These are phyloP conservation scores for Prietella phreatophila DNA, from an alignment of 2,113 vertebrate species.

Conservation along the genomic window DNA sequence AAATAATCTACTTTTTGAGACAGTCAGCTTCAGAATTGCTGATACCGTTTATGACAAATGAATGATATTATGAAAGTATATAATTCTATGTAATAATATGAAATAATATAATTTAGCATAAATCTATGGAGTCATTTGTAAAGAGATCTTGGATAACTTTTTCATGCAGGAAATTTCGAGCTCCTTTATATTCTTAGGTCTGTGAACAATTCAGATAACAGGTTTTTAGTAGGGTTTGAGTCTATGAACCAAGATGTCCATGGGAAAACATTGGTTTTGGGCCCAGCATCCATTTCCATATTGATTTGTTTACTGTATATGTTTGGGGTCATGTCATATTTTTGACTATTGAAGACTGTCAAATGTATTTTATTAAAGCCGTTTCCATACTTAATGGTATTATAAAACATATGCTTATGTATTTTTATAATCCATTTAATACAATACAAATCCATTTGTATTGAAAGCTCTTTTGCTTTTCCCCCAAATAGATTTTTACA, in stretches of 20 bases:
- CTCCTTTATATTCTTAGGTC: not conserved
- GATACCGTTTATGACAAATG: not conserved
- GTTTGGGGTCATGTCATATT: too few species aligned
- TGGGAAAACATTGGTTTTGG: not conserved
- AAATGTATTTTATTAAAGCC: not conserved
- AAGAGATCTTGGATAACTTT: not conserved
- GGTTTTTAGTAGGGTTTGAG: not conserved
- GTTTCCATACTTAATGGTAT: not conserved
- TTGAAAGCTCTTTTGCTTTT: not conserved
- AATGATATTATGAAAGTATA: too few species aligned
- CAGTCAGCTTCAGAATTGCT: not conserved
- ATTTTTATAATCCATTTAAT: not conserved
- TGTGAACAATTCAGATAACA: not conserved
- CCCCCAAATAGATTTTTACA: not conserved
- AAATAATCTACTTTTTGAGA: not conserved
- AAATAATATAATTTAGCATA: not conserved
- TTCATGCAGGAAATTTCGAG: not conserved
- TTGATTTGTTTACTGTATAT: not conserved
- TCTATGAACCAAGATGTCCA: not conserved
- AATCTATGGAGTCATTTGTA: not conserved
- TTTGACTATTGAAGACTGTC: not conserved
- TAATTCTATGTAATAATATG: too few species aligned
- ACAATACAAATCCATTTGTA: not conserved
- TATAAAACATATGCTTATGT: not conserved
- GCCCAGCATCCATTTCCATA: not conserved